Evolutionary conservation across 2,888 invertebrate species (phyloP).

Genomic region (Phaedon cochleariae): DNA sequence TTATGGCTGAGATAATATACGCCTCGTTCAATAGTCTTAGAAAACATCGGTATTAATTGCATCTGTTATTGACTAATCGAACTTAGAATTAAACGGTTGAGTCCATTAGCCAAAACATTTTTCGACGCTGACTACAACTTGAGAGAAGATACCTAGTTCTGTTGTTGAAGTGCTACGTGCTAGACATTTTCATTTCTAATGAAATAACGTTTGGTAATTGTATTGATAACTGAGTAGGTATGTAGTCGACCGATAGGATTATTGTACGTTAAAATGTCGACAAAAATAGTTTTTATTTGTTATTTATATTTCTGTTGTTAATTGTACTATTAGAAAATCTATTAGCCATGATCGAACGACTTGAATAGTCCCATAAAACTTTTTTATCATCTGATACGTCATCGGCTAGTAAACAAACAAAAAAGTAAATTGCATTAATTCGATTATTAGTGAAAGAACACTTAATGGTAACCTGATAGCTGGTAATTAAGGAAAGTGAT

Average conservation of each 20-base stretch:
- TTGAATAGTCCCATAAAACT: constrained; percentile 24
- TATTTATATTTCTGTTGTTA: constrained; percentile 30
- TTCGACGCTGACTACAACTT: not conserved
- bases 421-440: constrained; percentile 24
- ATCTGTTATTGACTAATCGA: constrained; percentile 47
- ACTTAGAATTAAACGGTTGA: constrained; percentile 37
- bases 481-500: constrained; percentile 13
- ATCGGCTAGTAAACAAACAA: constrained; percentile 27
- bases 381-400: constrained; percentile 30
- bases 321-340: constrained; percentile 35
- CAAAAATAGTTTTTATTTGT: constrained; percentile 9
- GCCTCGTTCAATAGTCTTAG: constrained; percentile 4
- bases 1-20: constrained; percentile 40
- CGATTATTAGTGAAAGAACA: constrained; percentile 23
- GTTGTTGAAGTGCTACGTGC: too few relatives aligned
- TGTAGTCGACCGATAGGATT: too few relatives aligned
- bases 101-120: constrained; percentile 40
- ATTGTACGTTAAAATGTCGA: not conserved
- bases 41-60: constrained; percentile 42
- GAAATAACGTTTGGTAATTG: too few relatives aligned
- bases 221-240: too few relatives aligned
- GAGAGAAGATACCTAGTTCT: too few relatives aligned
- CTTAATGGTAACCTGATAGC: not conserved
- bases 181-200: too few relatives aligned
- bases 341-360: constrained; percentile 30